Evolutionary conservation across 2,113 vertebrate species (phyloP).

Genomic region (Excalfactoria chinensis): DNA sequence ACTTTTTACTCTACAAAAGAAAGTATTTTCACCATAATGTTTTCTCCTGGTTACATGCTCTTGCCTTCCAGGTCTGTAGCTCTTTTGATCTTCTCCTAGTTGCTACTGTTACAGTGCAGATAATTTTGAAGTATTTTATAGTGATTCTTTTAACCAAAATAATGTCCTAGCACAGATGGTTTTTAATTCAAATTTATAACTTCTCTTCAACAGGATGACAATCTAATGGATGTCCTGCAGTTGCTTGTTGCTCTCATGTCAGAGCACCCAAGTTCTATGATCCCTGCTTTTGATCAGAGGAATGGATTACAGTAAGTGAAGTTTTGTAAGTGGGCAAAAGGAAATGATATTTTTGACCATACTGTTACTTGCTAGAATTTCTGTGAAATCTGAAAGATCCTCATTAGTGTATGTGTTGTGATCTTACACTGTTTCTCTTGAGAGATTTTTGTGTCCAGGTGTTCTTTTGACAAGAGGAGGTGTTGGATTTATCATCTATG

Average conservation of each 20-base stretch:
- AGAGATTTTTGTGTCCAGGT: neutral
- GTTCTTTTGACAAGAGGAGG: neutral
- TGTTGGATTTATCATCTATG: neutral
- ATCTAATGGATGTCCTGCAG: conserved; percentile 97
- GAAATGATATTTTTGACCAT: neutral
- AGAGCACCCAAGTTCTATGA: conserved; percentile 94
- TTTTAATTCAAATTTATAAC: neutral
- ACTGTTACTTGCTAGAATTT: neutral
- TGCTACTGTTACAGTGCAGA: neutral
- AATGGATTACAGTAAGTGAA: conserved; percentile 92
- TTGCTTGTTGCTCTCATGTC: conserved; percentile 97
- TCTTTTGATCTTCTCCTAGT: neutral
- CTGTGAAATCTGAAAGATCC: neutral
- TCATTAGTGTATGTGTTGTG: neutral
- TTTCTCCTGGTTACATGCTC: neutral
- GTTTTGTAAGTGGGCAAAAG: conserved; percentile 9
- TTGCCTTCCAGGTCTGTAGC: neutral
- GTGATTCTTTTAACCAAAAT: neutral
- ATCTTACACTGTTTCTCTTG: neutral
- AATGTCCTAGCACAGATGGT: fast-evolving
- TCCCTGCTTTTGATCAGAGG: conserved; percentile 95
- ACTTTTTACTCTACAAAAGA: neutral
- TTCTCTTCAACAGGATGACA: conserved; percentile 89
- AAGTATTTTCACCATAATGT: neutral
- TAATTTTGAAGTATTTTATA: neutral